Base-by-base conservation (phyloP, 2,797 vertebrate species). In the Pangasius mekongensis region DNA sequence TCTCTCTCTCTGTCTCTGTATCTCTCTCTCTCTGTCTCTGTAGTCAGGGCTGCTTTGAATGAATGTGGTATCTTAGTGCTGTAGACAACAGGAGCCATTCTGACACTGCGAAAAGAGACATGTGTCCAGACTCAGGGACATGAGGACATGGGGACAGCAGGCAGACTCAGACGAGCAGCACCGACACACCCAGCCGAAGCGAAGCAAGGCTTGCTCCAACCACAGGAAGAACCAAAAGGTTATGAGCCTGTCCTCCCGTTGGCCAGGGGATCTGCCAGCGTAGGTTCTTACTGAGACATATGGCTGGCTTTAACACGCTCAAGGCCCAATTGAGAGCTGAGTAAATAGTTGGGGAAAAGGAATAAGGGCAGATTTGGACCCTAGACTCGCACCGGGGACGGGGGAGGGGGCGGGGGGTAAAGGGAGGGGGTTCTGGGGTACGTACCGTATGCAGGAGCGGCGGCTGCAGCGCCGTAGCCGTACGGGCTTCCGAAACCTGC, bases 401-500 rank as follows among this genome's bases (percentile, higher is more conserved):
- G 84, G 64, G 89, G 64, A 77, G 33, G 89, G 82, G 2, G 4
- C 11, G n/a, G 54, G 78, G 24, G 10, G 0, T 13, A 47, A 47
- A 9, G 22, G 39, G 10, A 0, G 39, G 62, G n/a, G 43, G 16
- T 1, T 0, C 13, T 8, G 14, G 77, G 89, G 89, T 96, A 98
- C 98, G 27, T 98, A 99, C 98, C 98, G 87, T 99, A 99, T 89
- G 98, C 98, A 88, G 98, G 98, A 64, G 96, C 95, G 89, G 96
- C 95, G 88, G 98, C 97, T 13, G 98, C 98, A 33, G 98, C 96
- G 87, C 97, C 98, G 92, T 99, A 99, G 89, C 98, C 98, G 56
- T 99, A 99, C 0, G 98, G 98, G 87, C 98, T 95, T 93, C 98
- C 98, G 2, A 99, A 99, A 90, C 98, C 98, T 99, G 93, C 76